Conservation (phyloP, 2,888 invertebrate genomes). For the Gryllus longicercus region DNA sequence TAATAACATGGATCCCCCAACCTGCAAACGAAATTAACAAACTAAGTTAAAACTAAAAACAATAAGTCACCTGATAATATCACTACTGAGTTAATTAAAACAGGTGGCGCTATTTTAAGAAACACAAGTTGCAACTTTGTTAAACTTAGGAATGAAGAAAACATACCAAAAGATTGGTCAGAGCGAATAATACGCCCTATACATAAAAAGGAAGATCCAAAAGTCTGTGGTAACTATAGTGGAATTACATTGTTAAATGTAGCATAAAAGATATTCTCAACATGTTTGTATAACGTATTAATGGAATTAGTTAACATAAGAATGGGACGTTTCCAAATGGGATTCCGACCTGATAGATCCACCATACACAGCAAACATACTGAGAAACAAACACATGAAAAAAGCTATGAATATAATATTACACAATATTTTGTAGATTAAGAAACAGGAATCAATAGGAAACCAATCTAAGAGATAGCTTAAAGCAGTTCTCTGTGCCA, state of each 20-base stretch:
- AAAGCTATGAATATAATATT: slow-evolving; percentile 11
- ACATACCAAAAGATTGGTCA: slow-evolving; percentile 25
- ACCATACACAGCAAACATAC: neutral
- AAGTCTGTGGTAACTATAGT: slow-evolving; percentile 33
- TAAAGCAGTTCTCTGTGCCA: neutral
- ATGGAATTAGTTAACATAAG: neutral
- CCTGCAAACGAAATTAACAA: neutral
- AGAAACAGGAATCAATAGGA: neutral
- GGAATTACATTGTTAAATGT: slow-evolving; percentile 31
- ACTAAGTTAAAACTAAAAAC: neutral
- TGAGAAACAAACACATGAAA: neutral
- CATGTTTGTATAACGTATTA: neutral
- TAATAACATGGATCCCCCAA: neutral
- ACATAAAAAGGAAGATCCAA: slow-evolving; percentile 31
- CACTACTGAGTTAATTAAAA: neutral
- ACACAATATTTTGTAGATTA: neutral
- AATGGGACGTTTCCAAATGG: slow-evolving; percentile 32
- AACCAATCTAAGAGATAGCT: neutral
- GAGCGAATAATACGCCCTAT: slow-evolving; percentile 27
- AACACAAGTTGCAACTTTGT: too few relatives aligned
- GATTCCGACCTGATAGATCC: slow-evolving; percentile 18
- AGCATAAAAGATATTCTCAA: slow-evolving; percentile 33
- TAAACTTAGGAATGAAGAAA: neutral
- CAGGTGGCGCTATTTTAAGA: neutral
- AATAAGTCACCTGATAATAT: neutral